Evolutionary conservation across 2,888 invertebrate species (phyloP).

Genomic region (Eueremaeus valkanovi): DNA sequence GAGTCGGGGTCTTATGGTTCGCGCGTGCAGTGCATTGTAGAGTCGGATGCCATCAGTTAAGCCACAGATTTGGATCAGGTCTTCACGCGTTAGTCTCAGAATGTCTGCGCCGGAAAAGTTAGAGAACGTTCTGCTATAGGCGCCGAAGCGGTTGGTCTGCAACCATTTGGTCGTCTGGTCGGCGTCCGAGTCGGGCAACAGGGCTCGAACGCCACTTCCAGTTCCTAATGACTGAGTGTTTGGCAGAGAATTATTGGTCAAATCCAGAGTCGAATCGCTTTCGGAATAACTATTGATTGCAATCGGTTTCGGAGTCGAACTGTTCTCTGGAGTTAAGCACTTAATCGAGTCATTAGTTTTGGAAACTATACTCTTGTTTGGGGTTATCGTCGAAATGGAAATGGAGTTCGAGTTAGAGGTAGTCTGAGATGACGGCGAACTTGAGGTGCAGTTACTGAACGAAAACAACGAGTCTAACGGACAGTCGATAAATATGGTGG

Average conservation of each 20-base stretch:
- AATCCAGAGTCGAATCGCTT: background rate
- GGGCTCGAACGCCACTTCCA: slow-evolving; percentile 62
- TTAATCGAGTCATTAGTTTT: slow-evolving; percentile 8
- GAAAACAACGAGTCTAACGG: slow-evolving; percentile 42
- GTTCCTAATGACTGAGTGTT: background rate
- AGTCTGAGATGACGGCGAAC: background rate
- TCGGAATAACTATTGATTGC: background rate
- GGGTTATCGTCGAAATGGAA: background rate
- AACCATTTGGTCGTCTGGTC: slow-evolving; percentile 74
- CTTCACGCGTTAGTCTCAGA: slow-evolving; percentile 79
- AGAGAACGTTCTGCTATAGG: slow-evolving; percentile 70
- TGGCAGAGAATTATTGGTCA: background rate
- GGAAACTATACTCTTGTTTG: background rate
- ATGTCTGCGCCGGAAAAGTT: slow-evolving; percentile 86
- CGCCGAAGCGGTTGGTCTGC: slow-evolving; percentile 68
- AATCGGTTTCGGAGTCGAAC: background rate
- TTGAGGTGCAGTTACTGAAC: background rate
- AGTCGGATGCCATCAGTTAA: slow-evolving; percentile 88
- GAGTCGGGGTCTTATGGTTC: slow-evolving; percentile 63
- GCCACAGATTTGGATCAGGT: slow-evolving; percentile 89
- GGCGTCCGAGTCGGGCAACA: slow-evolving; percentile 50
- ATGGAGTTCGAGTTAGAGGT: slow-evolving; percentile 3
- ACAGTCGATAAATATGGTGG: slow-evolving; percentile 79
- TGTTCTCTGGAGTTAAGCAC: background rate
- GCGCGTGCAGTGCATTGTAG: slow-evolving; percentile 79